A percentile compares a stretch with the other conserved stretches of the same genome.
Evolutionary conservation across 1,140 invertebrate species (phyloP).

Genomic region (Sminthurides bifidus): DNA sequence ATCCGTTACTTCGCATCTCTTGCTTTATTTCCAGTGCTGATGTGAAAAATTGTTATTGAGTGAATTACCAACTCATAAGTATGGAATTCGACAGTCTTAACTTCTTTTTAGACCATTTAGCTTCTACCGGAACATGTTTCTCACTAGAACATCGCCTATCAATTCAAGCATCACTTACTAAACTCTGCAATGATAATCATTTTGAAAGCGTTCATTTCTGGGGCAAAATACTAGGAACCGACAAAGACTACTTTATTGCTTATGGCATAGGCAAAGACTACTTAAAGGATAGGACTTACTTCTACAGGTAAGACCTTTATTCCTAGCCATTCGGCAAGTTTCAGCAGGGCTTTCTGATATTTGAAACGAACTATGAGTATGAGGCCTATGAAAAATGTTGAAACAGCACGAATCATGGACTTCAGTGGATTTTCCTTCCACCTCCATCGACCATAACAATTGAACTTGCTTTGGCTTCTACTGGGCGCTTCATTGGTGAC

Average conservation of each 20-base stretch:
- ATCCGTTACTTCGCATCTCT: neutral
- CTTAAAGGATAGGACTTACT: constrained; percentile 50
- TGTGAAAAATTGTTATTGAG: neutral
- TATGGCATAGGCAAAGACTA: constrained; percentile 57
- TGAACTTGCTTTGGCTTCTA: constrained; percentile 16
- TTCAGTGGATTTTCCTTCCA: constrained; percentile 23
- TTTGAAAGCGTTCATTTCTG: constrained; percentile 59
- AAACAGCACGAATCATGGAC: constrained; percentile 12
- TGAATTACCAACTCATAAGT: neutral
- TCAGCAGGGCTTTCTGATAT: neutral
- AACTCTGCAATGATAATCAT: constrained; percentile 62
- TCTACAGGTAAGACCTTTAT: constrained; percentile 42
- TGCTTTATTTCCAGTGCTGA: neutral
- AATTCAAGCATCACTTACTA: constrained; percentile 53
- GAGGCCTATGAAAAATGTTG: neutral
- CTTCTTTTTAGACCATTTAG: constrained; percentile 36
- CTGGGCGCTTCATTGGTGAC: constrained; percentile 29
- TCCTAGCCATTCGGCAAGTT: neutral
- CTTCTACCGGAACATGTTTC: constrained; percentile 47
- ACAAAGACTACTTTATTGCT: constrained; percentile 58
- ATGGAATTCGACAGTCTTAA: constrained; percentile 27
- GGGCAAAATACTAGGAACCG: constrained; percentile 54
- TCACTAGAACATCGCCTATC: constrained; percentile 51
- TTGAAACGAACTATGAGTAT: neutral
- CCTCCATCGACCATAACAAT: neutral